phyloP scores from a whole-genome alignment of 1,140 invertebrate species.

The Stenopsyche tienmushanensis region DNA sequence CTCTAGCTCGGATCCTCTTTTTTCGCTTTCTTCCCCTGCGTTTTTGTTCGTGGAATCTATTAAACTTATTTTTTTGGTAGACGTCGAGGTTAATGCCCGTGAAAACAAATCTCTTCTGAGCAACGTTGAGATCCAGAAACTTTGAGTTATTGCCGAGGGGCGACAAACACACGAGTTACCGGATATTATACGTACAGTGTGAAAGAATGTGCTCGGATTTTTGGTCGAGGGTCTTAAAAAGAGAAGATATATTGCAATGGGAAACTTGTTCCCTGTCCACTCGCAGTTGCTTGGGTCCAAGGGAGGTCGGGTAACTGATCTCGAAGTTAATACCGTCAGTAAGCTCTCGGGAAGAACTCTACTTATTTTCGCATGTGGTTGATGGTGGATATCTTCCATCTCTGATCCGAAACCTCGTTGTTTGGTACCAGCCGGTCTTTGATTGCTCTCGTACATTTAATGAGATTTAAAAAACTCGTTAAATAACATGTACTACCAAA shows the following conservation, averaged over 20 bases:
- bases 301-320: conserved; percentile 3
- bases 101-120: conserved; percentile 23
- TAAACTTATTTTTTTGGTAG: not conserved
- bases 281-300: not conserved
- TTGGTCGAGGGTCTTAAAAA: conserved; percentile 15
- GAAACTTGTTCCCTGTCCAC: not conserved
- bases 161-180: conserved; percentile 15
- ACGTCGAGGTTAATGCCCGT: conserved; percentile 12
- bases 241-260: conserved; percentile 25
- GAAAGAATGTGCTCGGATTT: conserved; percentile 12
- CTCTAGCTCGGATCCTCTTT: too few species aligned
- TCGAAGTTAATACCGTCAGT: conserved; percentile 16
- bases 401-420: too few species aligned
- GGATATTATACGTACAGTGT: conserved; percentile 6
- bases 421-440: too few species aligned
- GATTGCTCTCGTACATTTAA: too few species aligned
- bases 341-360: not conserved
- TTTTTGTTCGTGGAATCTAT: conserved; percentile 14
- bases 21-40: too few species aligned
- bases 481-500: too few species aligned
- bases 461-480: too few species aligned
- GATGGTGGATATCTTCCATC: too few species aligned
- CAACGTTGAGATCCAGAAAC: conserved; percentile 16
- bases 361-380: not conserved
- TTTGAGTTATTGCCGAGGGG: conserved; percentile 18